A percentile compares a stretch with the other conserved stretches of the same genome.
Evolutionary conservation across 2,113 vertebrate genomes (phyloP).

Genomic region (Equus quagga): DNA sequence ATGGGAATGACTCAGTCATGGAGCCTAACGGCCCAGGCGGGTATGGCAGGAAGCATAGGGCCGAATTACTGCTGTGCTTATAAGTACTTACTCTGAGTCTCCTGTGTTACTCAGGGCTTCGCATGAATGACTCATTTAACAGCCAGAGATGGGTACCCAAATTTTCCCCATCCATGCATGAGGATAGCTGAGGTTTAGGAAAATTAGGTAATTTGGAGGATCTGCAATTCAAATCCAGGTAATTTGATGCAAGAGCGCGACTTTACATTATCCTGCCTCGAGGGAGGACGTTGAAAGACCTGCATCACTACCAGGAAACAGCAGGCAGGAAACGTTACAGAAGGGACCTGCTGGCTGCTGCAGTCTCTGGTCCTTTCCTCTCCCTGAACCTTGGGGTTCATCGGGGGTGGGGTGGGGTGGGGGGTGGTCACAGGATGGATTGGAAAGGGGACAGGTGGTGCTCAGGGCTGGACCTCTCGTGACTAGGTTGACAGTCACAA

Average conservation of each 20-base stretch:
- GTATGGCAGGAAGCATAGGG: neutral
- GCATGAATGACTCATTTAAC: neutral
- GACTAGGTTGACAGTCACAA: neutral
- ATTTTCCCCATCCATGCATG: neutral
- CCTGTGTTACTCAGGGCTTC: neutral
- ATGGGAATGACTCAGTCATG: neutral
- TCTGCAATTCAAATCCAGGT: neutral
- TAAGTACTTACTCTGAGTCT: neutral
- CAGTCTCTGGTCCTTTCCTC: neutral
- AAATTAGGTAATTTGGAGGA: conserved; percentile 35
- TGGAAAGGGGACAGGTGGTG: neutral
- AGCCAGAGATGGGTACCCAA: neutral
- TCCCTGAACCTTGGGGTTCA: neutral
- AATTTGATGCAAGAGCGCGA: neutral
- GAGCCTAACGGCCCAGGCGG: neutral
- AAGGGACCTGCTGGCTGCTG: neutral
- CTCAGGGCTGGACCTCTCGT: neutral
- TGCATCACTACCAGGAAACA: neutral
- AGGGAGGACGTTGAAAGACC: neutral
- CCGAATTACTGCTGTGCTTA: neutral
- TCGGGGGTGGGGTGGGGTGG: too few relatives aligned
- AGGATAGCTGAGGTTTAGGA: neutral
- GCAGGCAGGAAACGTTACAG: neutral
- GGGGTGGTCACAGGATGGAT: neutral
- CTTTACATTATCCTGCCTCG: neutral